Percentiles rank a stretch among this genome's conserved stretches.
Conservation (phyloP, 2,797 vertebrate genomes). For the Apogon talboti region DNA sequence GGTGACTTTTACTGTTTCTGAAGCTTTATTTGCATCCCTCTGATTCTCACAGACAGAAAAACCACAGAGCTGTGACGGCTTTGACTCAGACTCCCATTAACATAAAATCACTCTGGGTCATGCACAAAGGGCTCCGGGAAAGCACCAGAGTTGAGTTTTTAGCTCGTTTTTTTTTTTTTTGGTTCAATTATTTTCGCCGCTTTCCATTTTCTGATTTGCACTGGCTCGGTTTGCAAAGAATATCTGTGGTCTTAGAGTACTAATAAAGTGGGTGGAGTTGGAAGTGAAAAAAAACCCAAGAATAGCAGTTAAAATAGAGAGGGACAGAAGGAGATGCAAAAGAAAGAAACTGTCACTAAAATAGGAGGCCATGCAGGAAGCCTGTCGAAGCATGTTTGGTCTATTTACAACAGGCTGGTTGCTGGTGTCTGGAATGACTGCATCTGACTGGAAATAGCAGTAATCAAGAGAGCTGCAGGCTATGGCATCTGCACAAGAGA, state of each 20-base stretch:
- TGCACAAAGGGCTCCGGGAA: conserved; percentile 57
- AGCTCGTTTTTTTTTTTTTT: conserved; percentile 21
- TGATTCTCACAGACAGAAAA: conserved; percentile 47
- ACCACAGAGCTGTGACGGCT: conserved; percentile 52
- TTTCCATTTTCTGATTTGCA: conserved; percentile 47
- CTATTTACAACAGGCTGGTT: conserved; percentile 66
- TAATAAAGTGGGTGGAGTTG: conserved; percentile 49
- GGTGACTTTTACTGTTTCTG: conserved; percentile 52
- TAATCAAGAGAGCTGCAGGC: conserved; percentile 60
- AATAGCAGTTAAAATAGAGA: conserved; percentile 32
- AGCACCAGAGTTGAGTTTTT: conserved; percentile 25
- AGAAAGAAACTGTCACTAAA: conserved; percentile 48
- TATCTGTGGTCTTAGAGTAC: conserved; percentile 54
- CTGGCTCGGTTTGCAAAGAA: conserved; percentile 41
- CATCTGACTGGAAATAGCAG: conserved; percentile 54
- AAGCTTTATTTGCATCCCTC: conserved; percentile 48
- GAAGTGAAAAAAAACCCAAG: too few relatives aligned
- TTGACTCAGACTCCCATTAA: conserved; percentile 47
- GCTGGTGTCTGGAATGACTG: conserved; percentile 66
- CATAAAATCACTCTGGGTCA: conserved; percentile 48
- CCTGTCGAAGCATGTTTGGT: conserved; percentile 67
- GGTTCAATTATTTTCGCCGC: conserved; percentile 48
- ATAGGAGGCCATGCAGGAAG: conserved; percentile 42
- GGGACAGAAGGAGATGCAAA: conserved; percentile 11
- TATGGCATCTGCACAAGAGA: conserved; percentile 37